Base-by-base conservation (phyloP, 1,140 invertebrate species). In the Aphaenogaster ashmeadi region DNA sequence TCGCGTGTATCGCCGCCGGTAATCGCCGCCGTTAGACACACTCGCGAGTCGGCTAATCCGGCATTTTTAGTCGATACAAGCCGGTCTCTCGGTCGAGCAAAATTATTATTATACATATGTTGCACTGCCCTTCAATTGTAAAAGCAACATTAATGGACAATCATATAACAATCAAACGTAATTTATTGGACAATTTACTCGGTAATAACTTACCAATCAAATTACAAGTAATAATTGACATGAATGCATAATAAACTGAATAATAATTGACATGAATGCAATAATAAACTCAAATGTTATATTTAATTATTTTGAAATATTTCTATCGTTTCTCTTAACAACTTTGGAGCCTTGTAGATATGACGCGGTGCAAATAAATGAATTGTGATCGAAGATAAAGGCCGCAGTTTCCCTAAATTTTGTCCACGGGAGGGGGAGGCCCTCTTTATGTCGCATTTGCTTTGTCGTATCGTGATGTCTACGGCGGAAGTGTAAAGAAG, bases 11-110 rank as follows among this genome's bases (percentile, higher is more conserved):
- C 84, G 84, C 84, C 72, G 38, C 21, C 38, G 74, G 72, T 52
- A 86, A 86, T 86, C 84, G 84, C 62, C 60, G 81, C 71, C 50
- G 84, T 86, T 80, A 67, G 58, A 86, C 47, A 86, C 58, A 67
- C 62, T 60, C 80, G 77, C 77, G 15, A 83, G 38, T 60, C 80
- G 50, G 44, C 80, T 60, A 74, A 84, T 74, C 69, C 69, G 44
- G 36, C 56, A 62, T 84, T 84, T 84, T 84, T 74, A 58, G 21
- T 21, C 41, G 9, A 83, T 83, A 83, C 41, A 38, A 81, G 54
- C 47, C 54, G 80, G 41, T 83, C 52, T 33, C 47, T 54, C 50
- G 11, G 11, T 47, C 44, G 9, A 33, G 2, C 18, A 15, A 72
- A 58, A 72, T 83, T 56, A 18, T 78, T 50, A 64, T 58, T 21